These are phyloP conservation scores for Ischnura elegans DNA, from an alignment of 2,888 invertebrate species.

Conservation along the genomic window DNA sequence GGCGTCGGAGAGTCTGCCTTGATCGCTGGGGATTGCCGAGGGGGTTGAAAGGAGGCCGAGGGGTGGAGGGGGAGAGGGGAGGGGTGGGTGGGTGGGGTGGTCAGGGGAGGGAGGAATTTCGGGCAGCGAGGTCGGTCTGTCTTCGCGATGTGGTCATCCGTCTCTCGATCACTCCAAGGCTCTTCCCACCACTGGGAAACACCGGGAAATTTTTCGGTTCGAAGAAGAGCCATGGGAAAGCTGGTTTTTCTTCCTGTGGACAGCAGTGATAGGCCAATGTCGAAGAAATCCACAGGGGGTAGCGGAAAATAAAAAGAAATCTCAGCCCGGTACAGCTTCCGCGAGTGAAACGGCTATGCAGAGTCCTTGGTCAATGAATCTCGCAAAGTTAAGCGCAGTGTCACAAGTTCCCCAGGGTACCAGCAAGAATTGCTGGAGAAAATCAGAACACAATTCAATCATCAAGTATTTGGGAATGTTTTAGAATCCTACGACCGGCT, in stretches of 20 bases:
- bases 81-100: neutral
- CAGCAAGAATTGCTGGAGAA: no score
- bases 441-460: no score
- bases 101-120: neutral
- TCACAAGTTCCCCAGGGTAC: no score
- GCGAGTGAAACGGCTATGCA: neutral
- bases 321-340: neutral
- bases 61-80: neutral
- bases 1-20: slow-evolving; percentile 59
- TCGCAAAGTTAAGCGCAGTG: no score
- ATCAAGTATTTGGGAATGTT: no score
- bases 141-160: neutral
- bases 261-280: neutral
- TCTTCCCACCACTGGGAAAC: neutral
- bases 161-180: neutral
- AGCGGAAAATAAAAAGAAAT: neutral
- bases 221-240: neutral
- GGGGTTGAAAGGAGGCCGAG: neutral
- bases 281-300: neutral
- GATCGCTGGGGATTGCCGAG: neutral
- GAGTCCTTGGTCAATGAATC: no score
- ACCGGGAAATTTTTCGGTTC: neutral
- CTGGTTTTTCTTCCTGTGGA: neutral
- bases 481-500: no score
- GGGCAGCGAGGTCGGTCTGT: neutral